Evolutionary conservation across 2,888 invertebrate species (phyloP), one percentile per base, ranked within the genome.

Genomic region (Diarsia mendica): DNA sequence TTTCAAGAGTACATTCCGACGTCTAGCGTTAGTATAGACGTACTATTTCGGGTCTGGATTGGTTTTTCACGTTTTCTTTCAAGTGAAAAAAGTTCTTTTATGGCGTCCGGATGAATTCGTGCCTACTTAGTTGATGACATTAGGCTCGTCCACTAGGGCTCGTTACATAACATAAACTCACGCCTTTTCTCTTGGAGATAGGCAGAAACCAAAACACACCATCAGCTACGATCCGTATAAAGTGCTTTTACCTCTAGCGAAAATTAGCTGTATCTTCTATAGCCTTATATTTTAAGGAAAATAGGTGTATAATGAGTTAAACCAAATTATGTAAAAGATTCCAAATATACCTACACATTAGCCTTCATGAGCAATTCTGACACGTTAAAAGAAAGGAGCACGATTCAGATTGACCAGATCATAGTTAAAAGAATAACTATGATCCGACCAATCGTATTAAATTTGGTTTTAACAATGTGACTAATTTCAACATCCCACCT

Each of bases 1-100:
- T 60, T 61, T 71, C 28, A 51, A 53, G 72, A 11, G 61, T 1
- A 39, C 63, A 63, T 63, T 49, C 23, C 28, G 13, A 55, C 33
- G 33, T 33, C 61, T 68, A 60, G 53, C 64, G n/a, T 68, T 61
- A 48, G 18, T 49, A 5, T 9, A 18, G 20, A 39, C 8, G 48
- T 67, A 28, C 51, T 53, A 44, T 67, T 82, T 46, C 23, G 33
- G 39, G 51, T n/a, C 46, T 28, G 49, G 49, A 64, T 73, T 64
- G 18, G 13, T 51, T 65, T 28, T 75, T 64, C 8, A 39, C 23
- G 28, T 39, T 20, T 46, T 65, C 23, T 44, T 15, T 5, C 2
- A 9, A 46, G 10, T 33, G 8, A 75, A 61, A 51, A 39, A 61
- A n/a, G 20, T 61, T 6, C 4, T 5, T 39, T 8, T 23, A 55